These are phyloP conservation scores for Lissocephala sabroskyi DNA, from an alignment of 2,888 invertebrate genomes.

Conservation along the genomic window DNA sequence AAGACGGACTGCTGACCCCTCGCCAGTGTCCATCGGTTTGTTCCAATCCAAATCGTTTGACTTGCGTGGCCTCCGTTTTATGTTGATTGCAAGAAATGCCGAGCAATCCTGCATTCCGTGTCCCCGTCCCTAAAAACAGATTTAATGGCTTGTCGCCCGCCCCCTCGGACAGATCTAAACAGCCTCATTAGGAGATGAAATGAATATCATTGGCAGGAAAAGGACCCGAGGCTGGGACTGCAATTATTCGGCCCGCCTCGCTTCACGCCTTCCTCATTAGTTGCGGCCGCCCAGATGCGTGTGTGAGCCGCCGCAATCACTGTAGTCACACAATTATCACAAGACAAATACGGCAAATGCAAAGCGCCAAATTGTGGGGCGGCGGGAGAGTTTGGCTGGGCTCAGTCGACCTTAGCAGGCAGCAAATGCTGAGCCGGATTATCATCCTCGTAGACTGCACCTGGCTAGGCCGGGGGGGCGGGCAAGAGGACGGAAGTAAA, in stretches of 20 bases:
- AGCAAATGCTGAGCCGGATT: too few relatives aligned
- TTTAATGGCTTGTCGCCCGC: too few relatives aligned
- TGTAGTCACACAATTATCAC: slow-evolving; percentile 54
- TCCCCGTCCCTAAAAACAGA: too few relatives aligned
- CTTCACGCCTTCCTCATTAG: slow-evolving; percentile 44
- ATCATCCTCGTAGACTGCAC: slow-evolving; percentile 2
- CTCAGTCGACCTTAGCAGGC: too few relatives aligned
- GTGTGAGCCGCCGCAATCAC: slow-evolving; percentile 63
- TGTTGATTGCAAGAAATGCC: slow-evolving; percentile 49
- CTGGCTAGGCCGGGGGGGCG: too few relatives aligned
- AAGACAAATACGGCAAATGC: slow-evolving; percentile 58
- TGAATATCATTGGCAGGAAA: neutral
- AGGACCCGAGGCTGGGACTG: slow-evolving; percentile 12
- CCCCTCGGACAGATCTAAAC: slow-evolving; percentile 11
- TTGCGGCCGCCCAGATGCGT: slow-evolving; percentile 26
- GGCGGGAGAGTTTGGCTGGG: slow-evolving; percentile 8
- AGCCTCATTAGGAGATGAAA: slow-evolving; percentile 19
- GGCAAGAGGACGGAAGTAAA: slow-evolving; percentile 68
- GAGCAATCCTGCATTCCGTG: neutral
- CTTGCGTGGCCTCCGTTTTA: slow-evolving; percentile 39
- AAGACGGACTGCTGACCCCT: slow-evolving; percentile 46
- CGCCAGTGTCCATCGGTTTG: too few relatives aligned
- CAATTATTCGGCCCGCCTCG: slow-evolving; percentile 36
- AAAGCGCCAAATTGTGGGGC: slow-evolving; percentile 51
- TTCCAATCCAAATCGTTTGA: slow-evolving; percentile 51